Conservation (phyloP, 2,113 vertebrate species). For the Muntiacus muntjak region DNA sequence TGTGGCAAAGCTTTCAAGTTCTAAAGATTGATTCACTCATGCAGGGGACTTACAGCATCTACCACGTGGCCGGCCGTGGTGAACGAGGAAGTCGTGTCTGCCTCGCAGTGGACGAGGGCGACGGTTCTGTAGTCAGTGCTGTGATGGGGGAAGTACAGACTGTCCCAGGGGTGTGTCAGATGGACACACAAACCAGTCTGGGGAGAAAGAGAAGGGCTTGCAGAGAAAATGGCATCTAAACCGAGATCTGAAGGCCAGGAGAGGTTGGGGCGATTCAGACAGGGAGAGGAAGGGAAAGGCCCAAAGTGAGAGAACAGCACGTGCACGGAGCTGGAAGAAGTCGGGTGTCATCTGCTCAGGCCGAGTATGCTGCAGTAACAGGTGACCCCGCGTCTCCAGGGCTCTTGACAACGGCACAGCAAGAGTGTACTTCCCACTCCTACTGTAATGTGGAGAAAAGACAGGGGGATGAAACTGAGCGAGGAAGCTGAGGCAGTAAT, state of each 20-base stretch:
- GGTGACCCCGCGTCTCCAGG: neutral
- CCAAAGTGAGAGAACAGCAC: no score
- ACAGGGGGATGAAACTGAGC: no score
- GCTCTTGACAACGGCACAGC: no score
- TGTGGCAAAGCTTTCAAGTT: neutral
- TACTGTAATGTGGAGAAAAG: neutral
- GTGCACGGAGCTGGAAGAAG: neutral
- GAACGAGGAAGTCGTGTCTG: neutral
- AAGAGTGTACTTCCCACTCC: neutral
- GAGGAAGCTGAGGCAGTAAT: neutral
- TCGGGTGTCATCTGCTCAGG: neutral
- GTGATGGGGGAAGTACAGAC: neutral
- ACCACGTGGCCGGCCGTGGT: no score
- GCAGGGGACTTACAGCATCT: neutral
- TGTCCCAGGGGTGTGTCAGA: neutral
- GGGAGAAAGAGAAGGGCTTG: neutral
- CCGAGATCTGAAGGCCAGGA: neutral
- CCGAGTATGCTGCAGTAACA: neutral
- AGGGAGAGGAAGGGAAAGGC: neutral
- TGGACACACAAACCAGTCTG: neutral
- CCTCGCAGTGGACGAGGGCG: neutral
- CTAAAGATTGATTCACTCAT: neutral
- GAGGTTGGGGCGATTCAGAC: neutral
- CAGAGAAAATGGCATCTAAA: neutral
- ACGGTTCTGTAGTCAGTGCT: neutral